Evolutionary conservation across 2,113 vertebrate genomes (phyloP), one percentile per base, ranked within the genome.

Genomic region (Chloropsis hardwickii): DNA sequence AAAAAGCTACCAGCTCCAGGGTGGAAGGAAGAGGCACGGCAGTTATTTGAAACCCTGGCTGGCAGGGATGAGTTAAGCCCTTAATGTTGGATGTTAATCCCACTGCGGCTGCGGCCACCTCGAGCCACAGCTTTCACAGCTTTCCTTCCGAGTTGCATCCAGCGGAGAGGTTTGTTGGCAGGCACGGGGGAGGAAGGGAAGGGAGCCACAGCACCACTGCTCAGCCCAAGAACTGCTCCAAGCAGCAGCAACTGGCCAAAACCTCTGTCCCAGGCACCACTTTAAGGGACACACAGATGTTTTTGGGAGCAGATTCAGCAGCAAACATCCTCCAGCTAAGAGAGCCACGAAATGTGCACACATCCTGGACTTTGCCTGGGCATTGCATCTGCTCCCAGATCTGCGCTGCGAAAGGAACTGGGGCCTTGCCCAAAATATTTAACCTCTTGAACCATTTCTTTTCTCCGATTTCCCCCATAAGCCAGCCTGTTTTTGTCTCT

Each of bases 51-150:
- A 89, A 85, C 19, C 40, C 13, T 3, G 14, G 40, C 54, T 40
- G 57, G 70, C 73, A 37, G 54, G 58, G 82, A 86, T 23, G 74
- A 83, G 92, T n/a, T 91, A 73, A 95, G 70, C 72, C 72, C 82
- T 78, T 62, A 53, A 74, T 5, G 69, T 6, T 23, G 53, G 88
- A 78, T 21, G 80, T 40, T 81, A 86, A 95, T 90, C 67, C 86
- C 2, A 0, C 74, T 3, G 25, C 1, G 1, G 0, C 74, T 3
- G 25, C 1, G 1, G 88, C 79, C 51, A 20, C 77, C 7, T 0
- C 53, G 3, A 90, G 42, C 61, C 90, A 44, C 85, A 67, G 92
- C 73, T 90, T 91, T 72, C 88, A 45, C 86, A 57, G 93, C 82
- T 92, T 92, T 64, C 74, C 22, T 53, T 80, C 66, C 31, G 12